A percentile compares a stretch with the other conserved stretches of the same genome.
Evolutionary conservation across 2,888 invertebrate species (phyloP).

Genomic region (Stenichneumon culpator): DNA sequence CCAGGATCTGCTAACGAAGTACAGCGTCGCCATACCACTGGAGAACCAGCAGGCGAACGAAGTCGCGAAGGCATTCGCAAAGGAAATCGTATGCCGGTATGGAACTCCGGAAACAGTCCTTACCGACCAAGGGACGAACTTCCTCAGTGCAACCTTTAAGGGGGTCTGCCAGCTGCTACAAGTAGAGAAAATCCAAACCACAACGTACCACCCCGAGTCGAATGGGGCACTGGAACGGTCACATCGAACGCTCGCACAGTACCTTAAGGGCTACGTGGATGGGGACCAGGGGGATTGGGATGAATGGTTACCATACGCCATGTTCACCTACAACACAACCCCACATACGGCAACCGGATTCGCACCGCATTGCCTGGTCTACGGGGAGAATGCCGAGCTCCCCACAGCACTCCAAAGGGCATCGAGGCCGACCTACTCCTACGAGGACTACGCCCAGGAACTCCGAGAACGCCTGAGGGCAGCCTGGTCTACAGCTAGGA

Average conservation of each 20-base stretch:
- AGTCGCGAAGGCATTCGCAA: too few relatives aligned
- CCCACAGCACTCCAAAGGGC: neutral
- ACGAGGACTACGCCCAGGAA: conserved; percentile 26
- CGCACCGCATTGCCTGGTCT: conserved; percentile 30
- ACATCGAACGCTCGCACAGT: too few relatives aligned
- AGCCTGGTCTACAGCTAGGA: neutral
- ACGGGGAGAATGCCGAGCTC: conserved; percentile 40
- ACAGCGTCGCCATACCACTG: conserved; percentile 18
- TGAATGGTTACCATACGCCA: too few relatives aligned
- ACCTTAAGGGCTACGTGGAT: too few relatives aligned
- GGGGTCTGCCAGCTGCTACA: too few relatives aligned
- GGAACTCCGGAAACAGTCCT: too few relatives aligned
- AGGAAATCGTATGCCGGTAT: too few relatives aligned
- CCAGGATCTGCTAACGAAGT: conserved; percentile 36
- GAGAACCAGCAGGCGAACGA: conserved; percentile 54
- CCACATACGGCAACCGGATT: too few relatives aligned
- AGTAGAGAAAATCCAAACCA: conserved; percentile 8
- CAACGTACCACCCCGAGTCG: too few relatives aligned
- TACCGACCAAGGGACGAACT: neutral
- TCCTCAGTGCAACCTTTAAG: conserved; percentile 66
- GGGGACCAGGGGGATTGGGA: too few relatives aligned
- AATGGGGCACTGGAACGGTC: too few relatives aligned
- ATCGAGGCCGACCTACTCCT: neutral
- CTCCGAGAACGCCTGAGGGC: neutral
- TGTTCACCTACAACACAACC: neutral